Percentiles rank a stretch among this genome's conserved stretches.
phyloP scores from a whole-genome alignment of 2,797 vertebrate species.

The Aphelocoma californica region DNA sequence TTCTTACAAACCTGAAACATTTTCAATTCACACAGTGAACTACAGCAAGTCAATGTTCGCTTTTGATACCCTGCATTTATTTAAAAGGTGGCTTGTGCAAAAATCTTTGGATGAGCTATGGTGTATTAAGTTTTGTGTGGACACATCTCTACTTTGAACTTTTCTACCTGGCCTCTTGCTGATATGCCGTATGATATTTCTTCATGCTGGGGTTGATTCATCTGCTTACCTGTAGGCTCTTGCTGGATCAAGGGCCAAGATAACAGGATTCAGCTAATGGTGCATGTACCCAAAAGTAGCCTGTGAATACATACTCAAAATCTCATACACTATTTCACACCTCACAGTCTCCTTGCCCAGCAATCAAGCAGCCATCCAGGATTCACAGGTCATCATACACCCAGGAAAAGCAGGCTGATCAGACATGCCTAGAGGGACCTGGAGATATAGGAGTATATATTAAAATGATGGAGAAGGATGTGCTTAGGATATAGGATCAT shows the following conservation, averaged over 20 bases:
- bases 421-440: not conserved
- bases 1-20: constrained; percentile 19
- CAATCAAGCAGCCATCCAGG: not conserved
- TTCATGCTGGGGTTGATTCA: not conserved
- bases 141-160: not conserved
- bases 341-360: not conserved
- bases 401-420: not conserved
- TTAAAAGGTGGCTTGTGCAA: not conserved
- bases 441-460: not conserved
- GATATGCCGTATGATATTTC: not conserved
- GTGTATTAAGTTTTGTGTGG: not conserved
- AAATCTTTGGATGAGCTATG: not conserved
- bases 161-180: constrained; percentile 6
- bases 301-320: not conserved
- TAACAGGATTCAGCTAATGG: not conserved
- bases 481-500: not conserved
- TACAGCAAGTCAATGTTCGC: constrained; percentile 6
- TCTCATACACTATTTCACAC: not conserved
- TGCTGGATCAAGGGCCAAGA: not conserved
- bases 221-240: constrained; percentile 1
- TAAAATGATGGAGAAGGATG: not conserved
- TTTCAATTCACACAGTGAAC: constrained; percentile 31
- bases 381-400: not conserved
- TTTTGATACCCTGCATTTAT: constrained; percentile 1
- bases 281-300: not conserved